Evolutionary conservation across 2,113 vertebrate species (phyloP), one percentile per base, ranked within the genome.

Genomic region (Leucosticte australis): DNA sequence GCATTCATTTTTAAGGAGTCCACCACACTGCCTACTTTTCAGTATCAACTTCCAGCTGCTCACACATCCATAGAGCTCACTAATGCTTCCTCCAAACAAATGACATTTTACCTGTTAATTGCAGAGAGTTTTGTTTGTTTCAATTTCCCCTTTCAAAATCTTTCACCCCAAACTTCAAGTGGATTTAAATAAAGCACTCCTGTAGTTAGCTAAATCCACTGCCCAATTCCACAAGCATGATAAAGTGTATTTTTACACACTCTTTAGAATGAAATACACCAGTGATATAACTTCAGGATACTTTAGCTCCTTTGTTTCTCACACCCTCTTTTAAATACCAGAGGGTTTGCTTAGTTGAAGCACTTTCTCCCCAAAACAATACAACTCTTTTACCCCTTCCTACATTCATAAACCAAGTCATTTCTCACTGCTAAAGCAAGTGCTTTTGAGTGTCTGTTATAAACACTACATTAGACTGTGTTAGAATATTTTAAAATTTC

Each of bases 291-390:
- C n/a, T 90, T 79, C 68, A 81, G 73, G 73, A 88, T 80, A 37
- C 80, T 96, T 95, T 80, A 90, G 92, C 55, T 89, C 69, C 93
- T 88, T 88, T 96, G 70, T 93, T 84, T 90, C 89, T 68, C 88
- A 91, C 46, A 75, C 42, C 13, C 35, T 84, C 20, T 88, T 85
- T 84, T 50, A 91, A 91, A 94, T 65, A 77, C 59, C 37, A 53
- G 17, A 27, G 13, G 0, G 52, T 95, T 92, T 91, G 19, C 90
- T 86, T 64, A 56, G 39, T 35, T 88, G 69, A 88, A 94, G 86
- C 33, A 78, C 47, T 74, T 87, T 70, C 46, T 91, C 92, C 86
- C 78, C 78, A 57, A 91, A 94, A 85, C 64, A 94, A 77, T 74
- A 83, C 19, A 31, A 6, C 27, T 64, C 64, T 70, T 86, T 82